Conservation (phyloP, 2,113 vertebrate genomes). For the Pycnonotus jocosus region DNA sequence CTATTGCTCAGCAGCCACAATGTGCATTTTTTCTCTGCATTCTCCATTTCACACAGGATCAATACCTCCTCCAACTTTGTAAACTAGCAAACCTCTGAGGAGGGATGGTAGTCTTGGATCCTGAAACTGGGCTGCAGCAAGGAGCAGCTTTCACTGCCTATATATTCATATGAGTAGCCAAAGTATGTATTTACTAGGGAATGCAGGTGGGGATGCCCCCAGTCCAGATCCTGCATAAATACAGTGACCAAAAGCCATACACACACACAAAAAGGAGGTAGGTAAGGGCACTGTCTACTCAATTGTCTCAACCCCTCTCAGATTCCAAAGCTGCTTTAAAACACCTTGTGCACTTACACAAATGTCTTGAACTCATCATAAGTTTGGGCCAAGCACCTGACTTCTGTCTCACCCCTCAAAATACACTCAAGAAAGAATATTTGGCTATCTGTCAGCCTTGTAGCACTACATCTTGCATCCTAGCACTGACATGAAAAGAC, state of each 20-base stretch:
- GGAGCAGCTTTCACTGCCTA: not conserved
- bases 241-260: not conserved
- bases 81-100: not conserved
- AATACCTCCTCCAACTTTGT: not conserved
- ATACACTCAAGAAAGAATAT: not conserved
- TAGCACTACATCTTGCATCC: not conserved
- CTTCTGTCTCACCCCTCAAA: not conserved
- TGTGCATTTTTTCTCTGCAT: not conserved
- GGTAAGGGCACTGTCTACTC: not conserved
- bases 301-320: not conserved
- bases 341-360: accelerated
- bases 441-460: not conserved
- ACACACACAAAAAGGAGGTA: not conserved
- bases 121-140: not conserved
- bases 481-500: not conserved
- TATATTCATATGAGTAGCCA: not conserved
- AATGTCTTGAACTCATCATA: not conserved
- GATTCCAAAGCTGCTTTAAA: not conserved
- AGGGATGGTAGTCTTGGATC: not conserved
- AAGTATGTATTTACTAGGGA: not conserved
- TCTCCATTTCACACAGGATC: not conserved
- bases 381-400: not conserved
- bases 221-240: not conserved
- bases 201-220: not conserved
- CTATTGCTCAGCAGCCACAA: not conserved